A percentile compares a stretch with the other conserved stretches of the same genome.
Evolutionary conservation across 2,113 vertebrate species (phyloP).

Genomic region (Oncorhynchus tshawytscha): DNA sequence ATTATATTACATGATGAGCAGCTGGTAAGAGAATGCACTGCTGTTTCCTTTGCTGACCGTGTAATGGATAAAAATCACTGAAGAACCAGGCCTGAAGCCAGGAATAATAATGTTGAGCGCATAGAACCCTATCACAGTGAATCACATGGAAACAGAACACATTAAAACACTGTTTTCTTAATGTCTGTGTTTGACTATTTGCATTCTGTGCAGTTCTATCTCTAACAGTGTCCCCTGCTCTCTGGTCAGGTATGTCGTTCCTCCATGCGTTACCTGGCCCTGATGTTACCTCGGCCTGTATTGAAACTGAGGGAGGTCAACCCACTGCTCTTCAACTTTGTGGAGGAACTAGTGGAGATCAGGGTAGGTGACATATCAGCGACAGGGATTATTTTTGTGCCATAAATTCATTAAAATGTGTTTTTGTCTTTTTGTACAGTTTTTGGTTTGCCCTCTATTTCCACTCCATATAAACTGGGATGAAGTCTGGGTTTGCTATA

Average conservation of each 20-base stretch:
- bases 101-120: no score
- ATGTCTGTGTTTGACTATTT: not conserved
- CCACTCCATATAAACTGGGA: no score
- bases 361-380: slow-evolving; percentile 73
- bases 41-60: no score
- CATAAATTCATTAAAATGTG: not conserved
- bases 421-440: not conserved
- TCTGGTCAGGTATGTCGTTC: slow-evolving; percentile 87
- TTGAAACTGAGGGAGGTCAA: slow-evolving; percentile 92
- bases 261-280: slow-evolving; percentile 89
- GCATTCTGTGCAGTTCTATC: not conserved
- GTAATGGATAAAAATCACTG: no score
- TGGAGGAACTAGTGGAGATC: slow-evolving; percentile 97
- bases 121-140: no score
- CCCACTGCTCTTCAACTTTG: slow-evolving; percentile 95
- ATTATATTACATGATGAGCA: no score
- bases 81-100: no score
- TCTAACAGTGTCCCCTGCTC: slow-evolving; percentile 21
- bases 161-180: not conserved
- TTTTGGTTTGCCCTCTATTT: no score
- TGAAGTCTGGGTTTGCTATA: no score
- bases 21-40: no score
- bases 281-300: slow-evolving; percentile 91
- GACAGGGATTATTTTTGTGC: no score
- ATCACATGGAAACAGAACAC: no score